Conservation (phyloP, 2,797 vertebrate genomes). For the Hylomyscus alleni region DNA sequence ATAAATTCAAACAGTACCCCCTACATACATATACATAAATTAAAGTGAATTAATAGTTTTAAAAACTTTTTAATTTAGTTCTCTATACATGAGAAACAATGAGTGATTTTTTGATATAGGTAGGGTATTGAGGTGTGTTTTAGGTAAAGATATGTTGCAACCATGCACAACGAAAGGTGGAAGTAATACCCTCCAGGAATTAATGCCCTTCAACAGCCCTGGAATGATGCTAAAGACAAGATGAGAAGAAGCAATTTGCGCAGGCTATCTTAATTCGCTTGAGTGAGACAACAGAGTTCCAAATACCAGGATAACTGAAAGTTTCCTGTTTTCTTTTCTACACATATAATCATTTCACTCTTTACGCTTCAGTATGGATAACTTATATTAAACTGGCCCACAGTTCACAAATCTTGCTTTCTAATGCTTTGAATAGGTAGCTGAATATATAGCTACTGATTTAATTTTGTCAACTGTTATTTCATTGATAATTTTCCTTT, state of each 20-base stretch:
- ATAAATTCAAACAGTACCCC: not conserved
- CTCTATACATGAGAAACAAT: not conserved
- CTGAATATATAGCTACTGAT: slow-evolving; percentile 4
- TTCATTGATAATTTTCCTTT: not conserved
- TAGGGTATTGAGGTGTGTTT: not conserved
- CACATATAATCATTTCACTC: not conserved
- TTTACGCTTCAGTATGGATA: not conserved
- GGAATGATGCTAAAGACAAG: not conserved
- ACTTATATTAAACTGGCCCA: slow-evolving; percentile 1
- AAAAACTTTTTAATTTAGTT: slow-evolving; percentile 30
- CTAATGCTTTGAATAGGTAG: slow-evolving; percentile 1
- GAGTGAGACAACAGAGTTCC: not conserved
- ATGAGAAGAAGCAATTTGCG: not conserved
- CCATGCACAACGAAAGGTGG: not conserved
- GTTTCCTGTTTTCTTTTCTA: not conserved
- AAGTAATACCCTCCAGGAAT: not conserved
- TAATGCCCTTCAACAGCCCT: not conserved
- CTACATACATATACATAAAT: not conserved
- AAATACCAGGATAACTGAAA: not conserved
- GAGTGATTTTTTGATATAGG: not conserved
- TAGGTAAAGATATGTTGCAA: not conserved
- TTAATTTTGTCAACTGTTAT: slow-evolving; percentile 38
- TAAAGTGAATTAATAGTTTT: not conserved
- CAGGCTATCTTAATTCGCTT: not conserved
- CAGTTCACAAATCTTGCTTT: not conserved